These are phyloP conservation scores for Acronicta aceris DNA, from an alignment of 2,888 invertebrate species.

Conservation along the genomic window DNA sequence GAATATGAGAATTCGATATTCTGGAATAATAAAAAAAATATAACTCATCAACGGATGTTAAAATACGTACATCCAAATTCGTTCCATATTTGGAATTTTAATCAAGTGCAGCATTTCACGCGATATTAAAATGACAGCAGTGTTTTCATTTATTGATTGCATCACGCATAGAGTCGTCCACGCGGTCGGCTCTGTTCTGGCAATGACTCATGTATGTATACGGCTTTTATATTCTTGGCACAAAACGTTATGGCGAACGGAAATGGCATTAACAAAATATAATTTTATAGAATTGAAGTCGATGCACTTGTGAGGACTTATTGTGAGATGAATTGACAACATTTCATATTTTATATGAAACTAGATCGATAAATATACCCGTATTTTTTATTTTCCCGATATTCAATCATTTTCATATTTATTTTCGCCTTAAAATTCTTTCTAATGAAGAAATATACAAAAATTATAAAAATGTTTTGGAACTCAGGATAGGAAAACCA, in stretches of 20 bases:
- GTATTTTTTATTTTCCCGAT: too few relatives aligned
- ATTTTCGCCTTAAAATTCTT: too few relatives aligned
- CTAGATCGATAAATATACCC: too few relatives aligned
- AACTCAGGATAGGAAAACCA: too few relatives aligned
- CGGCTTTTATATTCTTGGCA: slow-evolving; percentile 72
- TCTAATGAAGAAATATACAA: too few relatives aligned
- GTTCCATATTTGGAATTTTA: slow-evolving; percentile 16
- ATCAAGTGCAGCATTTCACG: slow-evolving; percentile 17
- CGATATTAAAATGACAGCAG: slow-evolving; percentile 31
- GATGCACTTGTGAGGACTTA: slow-evolving; percentile 57
- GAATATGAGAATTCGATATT: too few relatives aligned
- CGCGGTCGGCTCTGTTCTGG: slow-evolving; percentile 49
- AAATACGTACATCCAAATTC: slow-evolving; percentile 1
- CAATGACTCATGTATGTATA: slow-evolving; percentile 67
- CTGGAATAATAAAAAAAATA: background rate
- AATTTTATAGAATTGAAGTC: slow-evolving; percentile 60
- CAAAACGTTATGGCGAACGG: slow-evolving; percentile 64
- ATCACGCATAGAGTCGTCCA: slow-evolving; percentile 59
- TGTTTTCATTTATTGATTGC: slow-evolving; percentile 59
- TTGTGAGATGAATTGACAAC: slow-evolving; percentile 16
- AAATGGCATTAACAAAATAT: slow-evolving; percentile 66
- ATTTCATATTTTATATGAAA: too few relatives aligned
- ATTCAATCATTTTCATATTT: too few relatives aligned
- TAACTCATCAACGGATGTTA: background rate
- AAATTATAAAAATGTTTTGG: too few relatives aligned